A percentile compares a stretch with the other conserved stretches of the same genome.
phyloP scores from a whole-genome alignment of 2,797 vertebrate genomes.

The Acanthurus lineatus region DNA sequence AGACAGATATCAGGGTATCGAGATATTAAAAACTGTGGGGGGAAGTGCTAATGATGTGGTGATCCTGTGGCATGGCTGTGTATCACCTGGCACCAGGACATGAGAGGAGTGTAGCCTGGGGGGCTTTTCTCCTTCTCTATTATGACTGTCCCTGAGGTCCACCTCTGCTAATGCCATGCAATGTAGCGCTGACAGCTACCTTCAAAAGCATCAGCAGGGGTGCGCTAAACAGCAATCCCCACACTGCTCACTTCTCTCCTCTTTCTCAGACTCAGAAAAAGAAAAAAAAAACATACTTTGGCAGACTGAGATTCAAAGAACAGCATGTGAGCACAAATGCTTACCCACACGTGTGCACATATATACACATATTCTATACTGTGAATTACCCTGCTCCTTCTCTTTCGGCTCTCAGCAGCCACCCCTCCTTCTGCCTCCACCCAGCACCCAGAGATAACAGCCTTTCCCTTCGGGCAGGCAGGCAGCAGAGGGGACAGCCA shows the following conservation, averaged over 20 bases:
- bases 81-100: conserved; percentile 72
- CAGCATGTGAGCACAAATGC: neutral
- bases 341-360: conserved; percentile 26
- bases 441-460: conserved; percentile 72
- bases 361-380: conserved; percentile 23
- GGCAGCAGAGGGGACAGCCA: conserved; percentile 66
- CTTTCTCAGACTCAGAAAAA: conserved; percentile 38
- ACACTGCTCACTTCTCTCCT: conserved; percentile 33
- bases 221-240: conserved; percentile 58
- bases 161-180: conserved; percentile 76
- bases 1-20: conserved; percentile 50
- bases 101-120: conserved; percentile 59
- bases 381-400: conserved; percentile 36
- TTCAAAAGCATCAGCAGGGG: conserved; percentile 75
- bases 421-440: conserved; percentile 60
- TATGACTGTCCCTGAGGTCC: conserved; percentile 71
- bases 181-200: conserved; percentile 73
- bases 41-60: conserved; percentile 63
- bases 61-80: conserved; percentile 42
- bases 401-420: conserved; percentile 45
- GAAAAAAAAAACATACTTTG: conserved; percentile 33
- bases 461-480: conserved; percentile 59
- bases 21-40: conserved; percentile 68
- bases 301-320: conserved; percentile 38
- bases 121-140: conserved; percentile 64